Evolutionary conservation across 2,797 vertebrate species (phyloP).

Genomic region (Melanotaenia maccullochi): DNA sequence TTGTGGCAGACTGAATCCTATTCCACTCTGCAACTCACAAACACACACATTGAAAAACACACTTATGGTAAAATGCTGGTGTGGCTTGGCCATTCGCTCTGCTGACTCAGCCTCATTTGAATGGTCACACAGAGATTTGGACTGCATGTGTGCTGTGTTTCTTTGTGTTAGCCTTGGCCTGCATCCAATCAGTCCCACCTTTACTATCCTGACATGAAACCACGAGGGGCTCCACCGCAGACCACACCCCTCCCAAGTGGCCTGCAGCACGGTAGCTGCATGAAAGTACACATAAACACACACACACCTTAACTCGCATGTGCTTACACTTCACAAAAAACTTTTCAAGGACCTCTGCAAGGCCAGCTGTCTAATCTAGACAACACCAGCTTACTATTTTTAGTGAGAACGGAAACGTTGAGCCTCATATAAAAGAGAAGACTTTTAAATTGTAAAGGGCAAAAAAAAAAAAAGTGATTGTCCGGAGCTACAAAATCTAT

Average conservation of each 20-base stretch:
- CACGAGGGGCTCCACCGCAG: conserved; percentile 16
- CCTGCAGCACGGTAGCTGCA: conserved; percentile 31
- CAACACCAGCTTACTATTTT: conserved; percentile 53
- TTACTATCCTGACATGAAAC: conserved; percentile 58
- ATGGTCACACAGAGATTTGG: conserved; percentile 71
- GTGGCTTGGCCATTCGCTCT: conserved; percentile 60
- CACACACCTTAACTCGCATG: conserved; percentile 13
- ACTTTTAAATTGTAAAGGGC: conserved; percentile 18
- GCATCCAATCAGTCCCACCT: conserved; percentile 61
- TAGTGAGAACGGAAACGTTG: conserved; percentile 49
- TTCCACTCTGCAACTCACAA: conserved; percentile 5
- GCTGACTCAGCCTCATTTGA: conserved; percentile 79
- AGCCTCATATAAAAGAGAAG: conserved; percentile 2
- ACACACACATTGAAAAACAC: conserved; percentile 35
- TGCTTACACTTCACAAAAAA: conserved; percentile 9
- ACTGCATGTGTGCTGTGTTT: conserved; percentile 36
- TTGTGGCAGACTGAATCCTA: conserved; percentile 26
- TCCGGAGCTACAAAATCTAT: not conserved
- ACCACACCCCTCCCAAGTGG: conserved; percentile 22
- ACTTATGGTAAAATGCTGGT: conserved; percentile 69
- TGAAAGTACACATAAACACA: conserved; percentile 11
- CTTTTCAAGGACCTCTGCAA: conserved; percentile 41
- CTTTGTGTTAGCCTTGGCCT: conserved; percentile 59
- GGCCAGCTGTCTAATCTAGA: conserved; percentile 52
- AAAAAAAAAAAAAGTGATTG: not conserved